A percentile compares a stretch with the other conserved stretches of the same genome.
Evolutionary conservation across 92 coral and sea anemone species (phyloP).

Genomic region (Scolanthus callimorphus): DNA sequence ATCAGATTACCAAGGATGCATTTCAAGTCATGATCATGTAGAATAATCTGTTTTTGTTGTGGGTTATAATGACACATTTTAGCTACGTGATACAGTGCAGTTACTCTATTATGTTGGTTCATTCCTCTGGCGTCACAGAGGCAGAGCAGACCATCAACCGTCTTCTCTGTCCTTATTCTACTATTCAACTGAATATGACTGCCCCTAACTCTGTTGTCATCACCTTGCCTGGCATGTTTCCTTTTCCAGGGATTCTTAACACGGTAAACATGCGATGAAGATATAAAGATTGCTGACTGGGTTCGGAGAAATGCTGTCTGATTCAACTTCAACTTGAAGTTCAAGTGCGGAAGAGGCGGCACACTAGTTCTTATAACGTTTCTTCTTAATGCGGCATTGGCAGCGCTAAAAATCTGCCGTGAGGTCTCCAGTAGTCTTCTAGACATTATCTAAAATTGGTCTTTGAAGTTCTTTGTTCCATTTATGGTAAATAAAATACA

Average conservation of each 20-base stretch:
- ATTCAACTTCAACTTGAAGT: too few relatives aligned
- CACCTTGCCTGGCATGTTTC: constrained; percentile 1
- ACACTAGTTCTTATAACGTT: too few relatives aligned
- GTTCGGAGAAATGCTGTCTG: too few relatives aligned
- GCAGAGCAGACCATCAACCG: constrained; percentile 11
- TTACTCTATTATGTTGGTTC: constrained; percentile 19
- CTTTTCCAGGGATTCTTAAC: background rate
- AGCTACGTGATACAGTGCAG: constrained; percentile 26
- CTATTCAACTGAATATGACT: constrained; percentile 20
- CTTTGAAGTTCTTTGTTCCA: too few relatives aligned
- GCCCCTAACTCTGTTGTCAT: constrained; percentile 11
- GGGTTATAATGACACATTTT: constrained; percentile 12
- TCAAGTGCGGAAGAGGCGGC: too few relatives aligned
- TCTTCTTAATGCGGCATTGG: too few relatives aligned
- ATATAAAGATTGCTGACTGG: too few relatives aligned
- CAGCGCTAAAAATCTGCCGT: too few relatives aligned
- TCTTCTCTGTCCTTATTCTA: constrained; percentile 2
- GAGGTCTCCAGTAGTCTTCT: too few relatives aligned
- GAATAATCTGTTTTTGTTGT: constrained; percentile 15
- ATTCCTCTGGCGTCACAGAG: constrained; percentile 14
- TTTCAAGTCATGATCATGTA: constrained; percentile 7
- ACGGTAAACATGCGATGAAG: constrained; percentile 10
- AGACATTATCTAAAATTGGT: too few relatives aligned
- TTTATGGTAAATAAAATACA: too few relatives aligned
- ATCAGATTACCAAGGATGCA: constrained; percentile 2